Evolutionary conservation across 1,140 invertebrate species (phyloP), one percentile per base, ranked within the genome.

Genomic region (Spodoptera litura): DNA sequence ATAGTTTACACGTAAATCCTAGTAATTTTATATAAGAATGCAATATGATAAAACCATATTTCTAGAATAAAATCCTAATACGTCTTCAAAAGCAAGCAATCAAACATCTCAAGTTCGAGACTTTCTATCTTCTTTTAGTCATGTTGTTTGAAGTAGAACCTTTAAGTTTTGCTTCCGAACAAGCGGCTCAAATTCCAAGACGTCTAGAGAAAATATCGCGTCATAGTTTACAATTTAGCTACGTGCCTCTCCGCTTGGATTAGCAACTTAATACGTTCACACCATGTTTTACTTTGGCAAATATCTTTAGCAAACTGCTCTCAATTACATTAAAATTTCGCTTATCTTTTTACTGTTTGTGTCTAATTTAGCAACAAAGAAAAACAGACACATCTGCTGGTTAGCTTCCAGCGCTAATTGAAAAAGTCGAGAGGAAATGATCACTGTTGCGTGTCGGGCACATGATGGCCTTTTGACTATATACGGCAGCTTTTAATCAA

Each of bases 131-230:
- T 61, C 3, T 11, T 61, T 61, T 38, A 64, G 61, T 62, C 6
- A 64, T 8, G n/a, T 66, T 66, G 12, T 49, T 66, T 49, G 38
- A 66, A 66, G 31, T 20, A 8, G n/a, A 49, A 20, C 8, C 38
- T 64, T 49, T n/a, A 53, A 55, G 51, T 72, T 72, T 44, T n/a
- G 38, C 49, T 68, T 15, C 44, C 49, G 31, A 38, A 58, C 55
- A 72, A 72, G 58, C 55, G 70, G 51, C 70, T 53, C 35, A 38
- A 74, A 74, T 74, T 58, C 72, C 44, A 74, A 74, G 58, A 31
- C 12, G 20, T 61, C 25, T 74, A 52, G 56, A 58, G 49, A 62
- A 61, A 61, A 51, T 31, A 61, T 51, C 58, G 10, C 27, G 44
- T 9, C 58, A 64, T 64, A 75, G 49, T 64, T 64, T 64, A n/a